Base-by-base conservation (phyloP, 2,888 invertebrate genomes). In the Ormyrus thymus region DNA sequence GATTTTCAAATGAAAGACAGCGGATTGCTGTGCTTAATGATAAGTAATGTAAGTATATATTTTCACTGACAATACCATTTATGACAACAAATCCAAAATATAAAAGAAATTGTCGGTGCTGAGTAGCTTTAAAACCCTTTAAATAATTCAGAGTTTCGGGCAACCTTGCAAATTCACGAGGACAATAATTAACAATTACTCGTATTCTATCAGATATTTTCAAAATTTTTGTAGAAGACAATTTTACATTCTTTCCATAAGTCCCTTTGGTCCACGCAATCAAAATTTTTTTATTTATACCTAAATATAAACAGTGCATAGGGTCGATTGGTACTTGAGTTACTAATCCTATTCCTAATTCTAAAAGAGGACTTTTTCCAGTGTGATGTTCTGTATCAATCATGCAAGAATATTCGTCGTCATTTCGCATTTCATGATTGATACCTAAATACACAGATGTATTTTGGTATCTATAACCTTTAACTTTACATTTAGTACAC, bases 11-110 rank as follows among this genome's bases (percentile, higher is more conserved):
- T 7, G 45, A 64, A 48, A 64, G 64, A 46, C 48, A 64, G 48
- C 64, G 64, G 6, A 64, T 64, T 10, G 73, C 66, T 46, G 76
- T 48, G 45, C 76, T 64, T 11, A 82, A 69, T 8, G 81, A 53
- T 50, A 79, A 50, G 58, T 80, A 81, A 73, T 82, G 78, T 7
- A 64, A 15, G 13, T 81, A 81, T 10, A 72, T 8, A 11, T 77
- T 77, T 6, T 75, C 15, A 66, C 13, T 29, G 7, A 81, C 13
- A 46, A 83, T 76, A 0, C 69, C 71, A 13, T 58, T 29, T 15
- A 84, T 65, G 11, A 83, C 83, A 15, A 80, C 81, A n/a, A 83
- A 78, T 5, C 85, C 84, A 43, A 80, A 79, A 72, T 84, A 86
- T 10, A 84, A 62, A 7, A 85, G 73, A 50, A 84, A 81, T 56